Evolutionary conservation across 2,113 vertebrate genomes (phyloP).

Genomic region (Tetraodon nigroviridis): DNA sequence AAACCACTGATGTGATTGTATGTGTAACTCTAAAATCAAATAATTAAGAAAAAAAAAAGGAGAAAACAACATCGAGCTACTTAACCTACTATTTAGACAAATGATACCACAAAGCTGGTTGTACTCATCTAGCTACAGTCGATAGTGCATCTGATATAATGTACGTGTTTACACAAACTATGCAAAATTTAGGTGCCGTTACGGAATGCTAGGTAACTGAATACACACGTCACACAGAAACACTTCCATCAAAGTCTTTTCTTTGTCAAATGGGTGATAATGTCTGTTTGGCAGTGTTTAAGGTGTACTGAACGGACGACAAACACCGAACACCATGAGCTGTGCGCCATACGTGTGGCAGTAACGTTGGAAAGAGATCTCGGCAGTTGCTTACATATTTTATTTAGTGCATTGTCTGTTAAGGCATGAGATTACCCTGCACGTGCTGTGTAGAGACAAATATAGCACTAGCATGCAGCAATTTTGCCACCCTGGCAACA

Average conservation of each 20-base stretch:
- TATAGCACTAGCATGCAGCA: conserved; percentile 71
- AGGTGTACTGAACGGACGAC: conserved; percentile 59
- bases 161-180: conserved; percentile 72
- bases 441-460: conserved; percentile 70
- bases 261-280: conserved; percentile 51
- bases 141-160: conserved; percentile 76
- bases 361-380: conserved; percentile 69
- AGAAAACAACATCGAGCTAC: conserved; percentile 69
- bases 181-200: conserved; percentile 67
- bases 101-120: conserved; percentile 71
- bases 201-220: conserved; percentile 67
- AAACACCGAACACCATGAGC: conserved; percentile 58
- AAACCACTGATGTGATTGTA: conserved; percentile 40
- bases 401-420: conserved; percentile 73
- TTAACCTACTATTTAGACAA: conserved; percentile 69
- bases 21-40: conserved; percentile 62
- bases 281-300: conserved; percentile 68
- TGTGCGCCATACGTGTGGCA: conserved; percentile 61
- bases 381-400: conserved; percentile 70
- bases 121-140: conserved; percentile 74
- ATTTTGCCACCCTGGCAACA: conserved; percentile 61
- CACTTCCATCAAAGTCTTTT: conserved; percentile 39
- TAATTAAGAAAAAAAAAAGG: conserved; percentile 43
- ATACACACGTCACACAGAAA: conserved; percentile 59
- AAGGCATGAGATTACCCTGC: conserved; percentile 74